These are phyloP conservation scores for Platypus cylindrus DNA, from an alignment of 2,888 invertebrate genomes.

Conservation along the genomic window DNA sequence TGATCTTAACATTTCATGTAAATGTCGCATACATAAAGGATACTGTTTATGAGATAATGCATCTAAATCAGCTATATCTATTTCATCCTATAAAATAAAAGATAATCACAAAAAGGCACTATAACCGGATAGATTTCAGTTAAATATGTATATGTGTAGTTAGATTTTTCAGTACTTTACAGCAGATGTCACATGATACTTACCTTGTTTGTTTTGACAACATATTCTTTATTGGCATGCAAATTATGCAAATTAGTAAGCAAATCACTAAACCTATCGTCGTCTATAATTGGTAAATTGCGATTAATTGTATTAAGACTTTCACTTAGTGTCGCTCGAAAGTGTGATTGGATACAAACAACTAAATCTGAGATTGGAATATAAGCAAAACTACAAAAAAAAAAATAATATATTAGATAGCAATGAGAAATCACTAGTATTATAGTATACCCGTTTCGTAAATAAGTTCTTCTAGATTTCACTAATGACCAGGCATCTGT, in stretches of 20 bases:
- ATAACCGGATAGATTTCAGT: background rate
- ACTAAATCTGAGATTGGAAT: conserved; percentile 75
- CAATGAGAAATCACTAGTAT: background rate
- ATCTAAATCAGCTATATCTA: conserved; percentile 44
- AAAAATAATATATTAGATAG: background rate
- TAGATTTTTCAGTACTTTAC: background rate
- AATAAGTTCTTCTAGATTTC: conserved; percentile 59
- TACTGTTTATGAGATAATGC: conserved; percentile 70
- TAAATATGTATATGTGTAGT: too few species aligned
- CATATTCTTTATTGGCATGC: conserved; percentile 56
- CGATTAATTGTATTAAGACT: conserved; percentile 52
- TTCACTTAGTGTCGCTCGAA: conserved; percentile 56
- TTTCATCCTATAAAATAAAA: conserved; percentile 15
- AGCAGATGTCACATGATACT: conserved; percentile 1
- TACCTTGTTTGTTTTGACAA: conserved; percentile 9
- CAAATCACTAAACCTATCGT: conserved; percentile 64
- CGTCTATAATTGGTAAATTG: conserved; percentile 63
- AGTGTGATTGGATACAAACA: conserved; percentile 67
- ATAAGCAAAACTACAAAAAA: conserved; percentile 50
- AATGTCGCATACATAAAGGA: conserved; percentile 90
- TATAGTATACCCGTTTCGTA: conserved; percentile 63
- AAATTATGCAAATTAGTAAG: conserved; percentile 66
- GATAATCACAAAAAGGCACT: conserved; percentile 6
- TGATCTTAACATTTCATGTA: conserved; percentile 66
- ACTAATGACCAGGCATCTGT: conserved; percentile 79